phyloP scores from a whole-genome alignment of 2,888 invertebrate species.

The Bhutanitis thaidina region DNA sequence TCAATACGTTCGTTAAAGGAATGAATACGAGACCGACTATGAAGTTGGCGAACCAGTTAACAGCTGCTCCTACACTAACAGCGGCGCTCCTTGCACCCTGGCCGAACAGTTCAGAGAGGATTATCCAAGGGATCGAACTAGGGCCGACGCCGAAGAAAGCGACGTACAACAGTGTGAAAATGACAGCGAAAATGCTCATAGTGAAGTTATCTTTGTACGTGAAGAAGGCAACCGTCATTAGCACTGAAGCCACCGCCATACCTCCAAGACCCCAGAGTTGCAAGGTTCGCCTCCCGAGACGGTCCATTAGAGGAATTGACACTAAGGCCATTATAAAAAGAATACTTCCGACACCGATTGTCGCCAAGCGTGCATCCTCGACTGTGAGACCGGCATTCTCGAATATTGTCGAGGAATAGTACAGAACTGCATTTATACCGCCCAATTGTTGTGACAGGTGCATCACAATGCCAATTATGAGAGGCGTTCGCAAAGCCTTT shows the following conservation, averaged over 20 bases:
- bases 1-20: constrained; percentile 53
- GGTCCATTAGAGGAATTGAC: constrained; percentile 87
- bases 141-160: constrained; percentile 74
- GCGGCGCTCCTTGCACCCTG: constrained; percentile 73
- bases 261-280: constrained; percentile 85
- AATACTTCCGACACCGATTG: constrained; percentile 85
- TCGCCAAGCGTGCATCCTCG: constrained; percentile 82
- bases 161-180: constrained; percentile 72
- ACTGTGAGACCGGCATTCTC: constrained; percentile 79
- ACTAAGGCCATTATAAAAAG: constrained; percentile 87
- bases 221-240: constrained; percentile 81
- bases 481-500: constrained; percentile 53
- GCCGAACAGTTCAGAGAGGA: constrained; percentile 71
- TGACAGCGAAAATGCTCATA: constrained; percentile 70
- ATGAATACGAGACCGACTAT: constrained; percentile 72
- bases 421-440: constrained; percentile 82
- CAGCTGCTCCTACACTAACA: constrained; percentile 70
- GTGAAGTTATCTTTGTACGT: constrained; percentile 59
- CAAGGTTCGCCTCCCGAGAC: constrained; percentile 84
- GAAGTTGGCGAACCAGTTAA: constrained; percentile 77
- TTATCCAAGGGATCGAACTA: constrained; percentile 78
- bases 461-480: constrained; percentile 73
- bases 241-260: constrained; percentile 85
- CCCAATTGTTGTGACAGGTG: constrained; percentile 74
- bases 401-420: constrained; percentile 85